phyloP scores from a whole-genome alignment of 1,140 invertebrate species.

The Oedothorax gibbosus region DNA sequence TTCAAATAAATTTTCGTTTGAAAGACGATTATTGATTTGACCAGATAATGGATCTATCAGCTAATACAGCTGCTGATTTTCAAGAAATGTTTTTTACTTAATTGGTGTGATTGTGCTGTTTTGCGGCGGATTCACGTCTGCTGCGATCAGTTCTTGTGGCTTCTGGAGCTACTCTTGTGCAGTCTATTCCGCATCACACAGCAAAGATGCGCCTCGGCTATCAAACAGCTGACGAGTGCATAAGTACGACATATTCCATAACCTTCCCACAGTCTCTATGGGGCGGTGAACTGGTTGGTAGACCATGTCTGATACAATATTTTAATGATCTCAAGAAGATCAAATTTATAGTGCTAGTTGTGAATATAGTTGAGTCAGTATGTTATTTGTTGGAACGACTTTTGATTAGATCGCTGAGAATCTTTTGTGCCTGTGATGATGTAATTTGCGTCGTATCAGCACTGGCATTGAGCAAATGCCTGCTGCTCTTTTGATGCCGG shows the following conservation, averaged over 20 bases:
- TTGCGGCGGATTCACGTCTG: too few species aligned
- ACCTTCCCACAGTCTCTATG: conserved; percentile 23
- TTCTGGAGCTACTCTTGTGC: conserved; percentile 49
- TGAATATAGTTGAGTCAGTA: too few species aligned
- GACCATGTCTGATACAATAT: conserved; percentile 42
- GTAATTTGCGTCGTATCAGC: conserved; percentile 37
- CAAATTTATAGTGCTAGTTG: too few species aligned
- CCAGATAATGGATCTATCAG: too few species aligned
- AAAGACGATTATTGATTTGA: background rate
- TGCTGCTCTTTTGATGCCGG: too few species aligned
- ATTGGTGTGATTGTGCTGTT: too few species aligned
- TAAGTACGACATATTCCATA: conserved; percentile 51
- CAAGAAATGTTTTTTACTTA: too few species aligned
- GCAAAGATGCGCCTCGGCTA: conserved; percentile 24
- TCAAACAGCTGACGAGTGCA: background rate
- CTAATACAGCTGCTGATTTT: too few species aligned
- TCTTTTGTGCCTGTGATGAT: conserved; percentile 25
- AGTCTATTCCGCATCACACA: conserved; percentile 44
- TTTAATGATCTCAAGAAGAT: too few species aligned
- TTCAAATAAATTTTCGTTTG: background rate
- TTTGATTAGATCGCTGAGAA: too few species aligned
- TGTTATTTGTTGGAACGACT: too few species aligned
- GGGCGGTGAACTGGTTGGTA: conserved; percentile 23
- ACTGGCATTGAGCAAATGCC: too few species aligned
- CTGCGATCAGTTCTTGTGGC: conserved; percentile 12